Base-by-base conservation (phyloP, 2,888 invertebrate genomes). In the Drosophila nr. perissopoda region DNA sequence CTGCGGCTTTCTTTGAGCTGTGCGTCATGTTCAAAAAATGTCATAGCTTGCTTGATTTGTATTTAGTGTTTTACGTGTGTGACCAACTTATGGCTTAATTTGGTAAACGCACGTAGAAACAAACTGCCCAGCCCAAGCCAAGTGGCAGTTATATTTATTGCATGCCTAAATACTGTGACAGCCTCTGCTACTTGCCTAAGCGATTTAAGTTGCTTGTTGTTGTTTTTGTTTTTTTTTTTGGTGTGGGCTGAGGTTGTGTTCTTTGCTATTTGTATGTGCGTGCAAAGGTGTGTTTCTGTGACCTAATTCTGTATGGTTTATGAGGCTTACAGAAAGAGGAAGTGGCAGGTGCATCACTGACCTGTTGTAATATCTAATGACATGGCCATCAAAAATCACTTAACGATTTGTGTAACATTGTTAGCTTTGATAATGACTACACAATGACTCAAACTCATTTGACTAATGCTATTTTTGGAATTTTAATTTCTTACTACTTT, bases 11-110 rank as follows among this genome's bases (percentile, higher is more conserved):
- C 5, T 27, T 54, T 18, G 16, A 36, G 25, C 16, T 36, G 68
- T 68, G 77, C 61, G 78, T 73, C 76, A 78, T 66, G 54, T 56
- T 16, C 72, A 53, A 69, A 64, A 16, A 25, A 60, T 58, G 13
- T 56, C 64, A 61, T 76, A 64, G 53, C 73, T 65, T 49, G 38
- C 27, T 49, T 69, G 61, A 75, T 75, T 72, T 66, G 67, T 33
- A 36, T 34, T 53, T 34, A 36, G 54, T 48, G 53, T 42, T 29
- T 36, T 52, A 60, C 58, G 60, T 48, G 34, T 60, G 63, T 21
- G 27, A 10, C n/a, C 65, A 53, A 60, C 48, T 64, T 72, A 79
- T 70, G 67, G 58, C 87, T 81, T 86, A 80, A 85, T 86, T 86
- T 79, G 82, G 60, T 49, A 53, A 83, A 69, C 60, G 54, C 82